Conservation (phyloP, 2,888 invertebrate species). For the Acronicta psi region DNA sequence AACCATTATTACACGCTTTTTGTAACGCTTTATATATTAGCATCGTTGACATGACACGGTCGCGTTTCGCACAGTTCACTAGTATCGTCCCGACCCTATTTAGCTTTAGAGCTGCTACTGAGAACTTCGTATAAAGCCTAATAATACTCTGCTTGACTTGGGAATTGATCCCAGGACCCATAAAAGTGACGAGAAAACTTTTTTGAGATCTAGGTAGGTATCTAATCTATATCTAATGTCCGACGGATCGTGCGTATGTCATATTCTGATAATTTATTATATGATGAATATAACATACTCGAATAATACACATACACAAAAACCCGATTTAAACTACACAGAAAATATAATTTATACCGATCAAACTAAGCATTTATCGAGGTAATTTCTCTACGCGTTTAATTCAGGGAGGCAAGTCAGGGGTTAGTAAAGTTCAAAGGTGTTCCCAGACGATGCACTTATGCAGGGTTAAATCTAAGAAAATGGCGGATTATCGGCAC, state of each 20-base stretch:
- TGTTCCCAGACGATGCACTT: conserved; percentile 16
- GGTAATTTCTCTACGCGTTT: conserved; percentile 26
- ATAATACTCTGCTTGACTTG: no score
- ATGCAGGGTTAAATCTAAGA: conserved; percentile 29
- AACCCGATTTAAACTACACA: no score
- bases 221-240: no score
- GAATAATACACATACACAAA: no score
- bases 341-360: conserved; percentile 17
- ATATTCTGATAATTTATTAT: neutral
- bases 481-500: conserved; percentile 12
- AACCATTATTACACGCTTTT: conserved; percentile 41
- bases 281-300: no score
- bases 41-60: neutral
- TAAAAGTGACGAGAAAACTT: neutral
- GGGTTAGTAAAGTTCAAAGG: conserved; percentile 38
- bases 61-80: no score
- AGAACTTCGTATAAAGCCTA: no score
- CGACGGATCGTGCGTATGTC: neutral
- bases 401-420: conserved; percentile 24
- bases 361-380: conserved; percentile 14
- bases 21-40: conserved; percentile 32
- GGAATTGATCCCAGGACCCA: no score
- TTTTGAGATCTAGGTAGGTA: no score
- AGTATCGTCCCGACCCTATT: no score
- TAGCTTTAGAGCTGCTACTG: no score